These are phyloP conservation scores for Proterorhinus semilunaris DNA, from an alignment of 2,113 vertebrate species.

Conservation along the genomic window DNA sequence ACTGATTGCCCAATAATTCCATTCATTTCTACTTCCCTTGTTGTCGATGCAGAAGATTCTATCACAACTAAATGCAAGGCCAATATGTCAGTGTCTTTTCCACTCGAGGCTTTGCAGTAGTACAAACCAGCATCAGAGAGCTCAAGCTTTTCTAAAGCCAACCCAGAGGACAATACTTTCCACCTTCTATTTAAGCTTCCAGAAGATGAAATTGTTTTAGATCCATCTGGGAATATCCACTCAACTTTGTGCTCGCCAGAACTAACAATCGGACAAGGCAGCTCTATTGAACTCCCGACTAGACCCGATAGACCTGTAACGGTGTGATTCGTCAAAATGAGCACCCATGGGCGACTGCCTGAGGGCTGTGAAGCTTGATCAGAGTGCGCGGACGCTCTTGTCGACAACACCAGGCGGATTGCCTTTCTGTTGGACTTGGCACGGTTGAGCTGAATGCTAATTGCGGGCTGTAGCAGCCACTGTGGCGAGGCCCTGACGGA, in stretches of 20 bases:
- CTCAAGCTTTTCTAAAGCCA: constrained; percentile 71
- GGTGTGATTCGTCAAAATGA: constrained; percentile 76
- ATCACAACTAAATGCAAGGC: constrained; percentile 79
- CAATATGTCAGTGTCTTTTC: constrained; percentile 74
- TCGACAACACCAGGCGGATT: constrained; percentile 79
- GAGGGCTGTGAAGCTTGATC: constrained; percentile 24
- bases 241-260: constrained; percentile 76
- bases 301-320: constrained; percentile 62
- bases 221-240: constrained; percentile 89
- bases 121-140: constrained; percentile 84
- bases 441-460: constrained; percentile 85
- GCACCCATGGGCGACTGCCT: constrained; percentile 79
- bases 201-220: constrained; percentile 70
- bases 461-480: constrained; percentile 85
- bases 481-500: constrained; percentile 75
- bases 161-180: constrained; percentile 69
- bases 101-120: constrained; percentile 79
- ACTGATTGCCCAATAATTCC: constrained; percentile 76
- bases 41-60: constrained; percentile 61
- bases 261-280: constrained; percentile 81
- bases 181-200: constrained; percentile 67
- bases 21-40: constrained; percentile 62
- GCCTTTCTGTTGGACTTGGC: constrained; percentile 78
- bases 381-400: constrained; percentile 70
- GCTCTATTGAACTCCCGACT: constrained; percentile 71